Evolutionary conservation across 2,113 vertebrate species (phyloP).

Genomic region (Carassius gibelio): DNA sequence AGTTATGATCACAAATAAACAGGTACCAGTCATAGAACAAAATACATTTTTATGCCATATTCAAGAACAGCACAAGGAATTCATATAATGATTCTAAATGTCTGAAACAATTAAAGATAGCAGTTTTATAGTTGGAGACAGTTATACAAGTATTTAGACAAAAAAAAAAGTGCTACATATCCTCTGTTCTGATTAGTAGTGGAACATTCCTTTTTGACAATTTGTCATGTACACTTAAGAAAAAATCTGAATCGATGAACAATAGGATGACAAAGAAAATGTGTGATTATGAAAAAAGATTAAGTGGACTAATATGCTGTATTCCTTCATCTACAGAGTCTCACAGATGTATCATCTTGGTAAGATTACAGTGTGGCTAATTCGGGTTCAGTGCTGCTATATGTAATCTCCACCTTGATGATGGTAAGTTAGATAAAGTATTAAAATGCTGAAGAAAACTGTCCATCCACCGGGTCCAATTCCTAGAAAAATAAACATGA

Average conservation of each 20-base stretch:
- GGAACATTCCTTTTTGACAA: neutral
- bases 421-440: constrained; percentile 3
- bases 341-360: neutral
- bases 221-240: neutral
- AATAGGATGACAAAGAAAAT: neutral
- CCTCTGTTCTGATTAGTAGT: neutral
- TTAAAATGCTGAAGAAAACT: constrained; percentile 3
- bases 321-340: neutral
- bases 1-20: constrained; percentile 29
- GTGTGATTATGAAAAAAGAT: neutral
- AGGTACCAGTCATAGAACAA: constrained; percentile 39
- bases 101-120: neutral
- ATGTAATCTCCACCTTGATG: neutral
- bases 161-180: neutral
- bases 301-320: neutral
- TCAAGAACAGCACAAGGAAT: neutral
- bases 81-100: neutral
- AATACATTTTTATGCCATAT: neutral
- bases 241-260: neutral
- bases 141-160: neutral
- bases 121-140: neutral
- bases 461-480: neutral
- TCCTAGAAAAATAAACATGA: constrained; percentile 2
- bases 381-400: neutral
- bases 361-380: neutral